A percentile compares a stretch with the other conserved stretches of the same genome.
Evolutionary conservation across 2,113 vertebrate species (phyloP).

Genomic region (Ochotona princeps): DNA sequence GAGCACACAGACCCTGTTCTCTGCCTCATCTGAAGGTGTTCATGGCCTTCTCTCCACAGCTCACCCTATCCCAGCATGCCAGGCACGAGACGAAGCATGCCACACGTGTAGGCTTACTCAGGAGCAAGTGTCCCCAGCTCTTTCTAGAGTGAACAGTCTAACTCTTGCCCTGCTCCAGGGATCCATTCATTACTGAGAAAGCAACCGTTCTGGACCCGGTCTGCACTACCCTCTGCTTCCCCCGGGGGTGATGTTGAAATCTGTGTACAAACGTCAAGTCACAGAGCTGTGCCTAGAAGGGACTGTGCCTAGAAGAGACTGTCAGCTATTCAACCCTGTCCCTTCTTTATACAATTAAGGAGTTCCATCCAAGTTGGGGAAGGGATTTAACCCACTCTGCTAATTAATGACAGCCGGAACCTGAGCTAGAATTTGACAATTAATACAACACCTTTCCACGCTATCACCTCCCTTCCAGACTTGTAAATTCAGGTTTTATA

Average conservation of each 20-base stretch:
- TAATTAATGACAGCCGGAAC: background rate
- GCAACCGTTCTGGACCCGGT: background rate
- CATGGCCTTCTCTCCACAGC: background rate
- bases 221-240: background rate
- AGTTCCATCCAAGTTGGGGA: background rate
- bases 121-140: background rate
- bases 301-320: too few species aligned
- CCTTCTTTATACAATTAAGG: background rate
- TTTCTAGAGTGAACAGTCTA: background rate
- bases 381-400: background rate
- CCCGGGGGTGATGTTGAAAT: background rate
- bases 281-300: background rate
- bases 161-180: background rate
- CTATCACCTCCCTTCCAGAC: background rate
- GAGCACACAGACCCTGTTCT: background rate
- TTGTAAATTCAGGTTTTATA: background rate
- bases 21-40: background rate
- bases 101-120: background rate
- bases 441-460: background rate
- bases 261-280: background rate
- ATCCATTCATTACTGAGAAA: background rate
- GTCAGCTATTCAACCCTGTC: background rate
- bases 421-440: background rate
- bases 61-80: background rate
- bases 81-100: background rate